These are phyloP conservation scores for Tor tambroides DNA, from an alignment of 2,113 vertebrate genomes.

Conservation along the genomic window DNA sequence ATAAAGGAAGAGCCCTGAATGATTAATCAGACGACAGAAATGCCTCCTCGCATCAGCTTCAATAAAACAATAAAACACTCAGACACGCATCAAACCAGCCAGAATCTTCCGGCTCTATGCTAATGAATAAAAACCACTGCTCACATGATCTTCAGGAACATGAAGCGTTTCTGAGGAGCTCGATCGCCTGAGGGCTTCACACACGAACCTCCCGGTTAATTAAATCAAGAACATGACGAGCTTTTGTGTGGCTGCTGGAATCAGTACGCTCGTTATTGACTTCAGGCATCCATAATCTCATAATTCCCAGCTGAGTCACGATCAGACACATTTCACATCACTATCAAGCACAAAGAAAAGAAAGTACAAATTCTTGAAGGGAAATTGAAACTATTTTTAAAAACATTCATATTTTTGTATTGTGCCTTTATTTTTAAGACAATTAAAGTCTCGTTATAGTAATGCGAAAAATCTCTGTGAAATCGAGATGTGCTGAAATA, in stretches of 20 bases:
- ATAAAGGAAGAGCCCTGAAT: conserved; percentile 64
- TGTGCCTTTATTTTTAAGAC: too few relatives aligned
- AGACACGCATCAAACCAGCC: too few relatives aligned
- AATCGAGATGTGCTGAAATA: too few relatives aligned
- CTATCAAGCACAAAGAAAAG: not conserved
- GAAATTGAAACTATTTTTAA: too few relatives aligned
- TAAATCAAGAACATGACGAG: not conserved
- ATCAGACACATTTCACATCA: not conserved
- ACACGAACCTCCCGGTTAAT: not conserved
- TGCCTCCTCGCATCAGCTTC: conserved; percentile 63
- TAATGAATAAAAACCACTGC: not conserved
- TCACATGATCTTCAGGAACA: not conserved
- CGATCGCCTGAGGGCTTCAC: not conserved
- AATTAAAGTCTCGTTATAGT: too few relatives aligned
- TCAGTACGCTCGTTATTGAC: not conserved
- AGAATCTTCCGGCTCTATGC: not conserved
- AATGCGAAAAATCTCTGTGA: too few relatives aligned
- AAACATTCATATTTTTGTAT: too few relatives aligned
- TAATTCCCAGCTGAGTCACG: not conserved
- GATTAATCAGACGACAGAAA: conserved; percentile 50
- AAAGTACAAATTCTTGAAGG: too few relatives aligned
- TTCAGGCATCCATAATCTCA: not conserved
- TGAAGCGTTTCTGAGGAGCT: not conserved
- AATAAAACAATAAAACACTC: too few relatives aligned
- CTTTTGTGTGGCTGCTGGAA: not conserved